Conservation (phyloP, 2,888 invertebrate genomes). For the Pemphredon lugubris region DNA sequence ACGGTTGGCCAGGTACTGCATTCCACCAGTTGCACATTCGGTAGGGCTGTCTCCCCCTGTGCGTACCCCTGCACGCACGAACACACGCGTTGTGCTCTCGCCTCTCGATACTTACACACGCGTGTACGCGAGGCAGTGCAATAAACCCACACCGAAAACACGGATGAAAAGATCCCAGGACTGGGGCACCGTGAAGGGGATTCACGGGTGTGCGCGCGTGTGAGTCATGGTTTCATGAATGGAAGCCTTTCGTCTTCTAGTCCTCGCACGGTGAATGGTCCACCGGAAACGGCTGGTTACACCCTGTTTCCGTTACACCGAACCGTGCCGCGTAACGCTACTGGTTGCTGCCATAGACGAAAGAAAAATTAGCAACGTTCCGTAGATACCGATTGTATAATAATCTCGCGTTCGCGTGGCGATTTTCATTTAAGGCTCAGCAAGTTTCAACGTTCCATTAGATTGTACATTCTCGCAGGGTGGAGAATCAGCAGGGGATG, state of each 20-base stretch:
- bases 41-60: conserved; percentile 30
- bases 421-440: too few relatives aligned
- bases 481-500: too few relatives aligned
- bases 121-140: conserved; percentile 18
- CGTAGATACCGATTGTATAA: too few relatives aligned
- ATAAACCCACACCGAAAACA: conserved; percentile 32
- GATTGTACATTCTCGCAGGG: too few relatives aligned
- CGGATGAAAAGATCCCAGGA: conserved; percentile 24
- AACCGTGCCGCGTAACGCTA: conserved; percentile 60
- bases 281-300: conserved; percentile 78
- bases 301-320: conserved; percentile 76
- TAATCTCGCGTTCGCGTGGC: too few relatives aligned
- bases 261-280: conserved; percentile 74
- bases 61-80: conserved; percentile 44
- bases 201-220: conserved; percentile 54
- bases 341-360: conserved; percentile 12
- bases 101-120: background rate
- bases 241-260: conserved; percentile 74
- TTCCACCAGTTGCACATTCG: conserved; percentile 75
- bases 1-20: conserved; percentile 64
- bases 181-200: conserved; percentile 53
- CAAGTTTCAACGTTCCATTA: too few relatives aligned
- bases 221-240: conserved; percentile 78
- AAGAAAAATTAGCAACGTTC: too few relatives aligned
- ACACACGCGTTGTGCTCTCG: background rate